Evolutionary conservation across 2,888 invertebrate genomes (phyloP).

Genomic region (Hydrotaea cyrtoneurina): DNA sequence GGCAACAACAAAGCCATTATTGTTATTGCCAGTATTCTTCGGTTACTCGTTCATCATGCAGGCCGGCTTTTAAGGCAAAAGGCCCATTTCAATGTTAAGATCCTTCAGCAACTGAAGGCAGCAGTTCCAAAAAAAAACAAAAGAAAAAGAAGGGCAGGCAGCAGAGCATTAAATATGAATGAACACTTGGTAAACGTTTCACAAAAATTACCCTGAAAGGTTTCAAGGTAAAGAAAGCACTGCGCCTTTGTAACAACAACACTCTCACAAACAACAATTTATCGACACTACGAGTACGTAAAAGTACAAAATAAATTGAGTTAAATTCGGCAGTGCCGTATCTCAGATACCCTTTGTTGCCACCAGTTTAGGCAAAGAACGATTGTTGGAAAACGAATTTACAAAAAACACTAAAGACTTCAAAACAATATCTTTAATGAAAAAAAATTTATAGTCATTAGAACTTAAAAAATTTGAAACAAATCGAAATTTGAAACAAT

Average conservation of each 20-base stretch:
- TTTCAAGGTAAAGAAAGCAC: constrained; percentile 45
- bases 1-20: background rate
- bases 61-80: constrained; percentile 20
- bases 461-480: too few relatives aligned
- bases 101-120: background rate
- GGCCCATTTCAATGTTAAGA: constrained; percentile 25
- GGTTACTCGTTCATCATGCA: background rate
- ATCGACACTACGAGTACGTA: background rate
- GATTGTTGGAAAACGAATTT: too few relatives aligned
- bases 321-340: too few relatives aligned
- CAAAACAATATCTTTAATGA: too few relatives aligned
- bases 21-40: background rate
- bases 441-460: too few relatives aligned
- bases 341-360: too few relatives aligned
- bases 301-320: background rate
- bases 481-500: too few relatives aligned
- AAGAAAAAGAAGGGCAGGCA: background rate
- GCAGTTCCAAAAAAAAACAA: too few relatives aligned
- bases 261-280: background rate
- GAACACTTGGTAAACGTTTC: constrained; percentile 38
- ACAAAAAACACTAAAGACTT: too few relatives aligned
- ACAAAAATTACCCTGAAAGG: constrained; percentile 32
- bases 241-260: background rate
- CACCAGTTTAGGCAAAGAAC: too few relatives aligned
- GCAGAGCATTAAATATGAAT: constrained; percentile 18